Base-by-base conservation (phyloP, 1,140 invertebrate species). In the Sitodiplosis mosellana region DNA sequence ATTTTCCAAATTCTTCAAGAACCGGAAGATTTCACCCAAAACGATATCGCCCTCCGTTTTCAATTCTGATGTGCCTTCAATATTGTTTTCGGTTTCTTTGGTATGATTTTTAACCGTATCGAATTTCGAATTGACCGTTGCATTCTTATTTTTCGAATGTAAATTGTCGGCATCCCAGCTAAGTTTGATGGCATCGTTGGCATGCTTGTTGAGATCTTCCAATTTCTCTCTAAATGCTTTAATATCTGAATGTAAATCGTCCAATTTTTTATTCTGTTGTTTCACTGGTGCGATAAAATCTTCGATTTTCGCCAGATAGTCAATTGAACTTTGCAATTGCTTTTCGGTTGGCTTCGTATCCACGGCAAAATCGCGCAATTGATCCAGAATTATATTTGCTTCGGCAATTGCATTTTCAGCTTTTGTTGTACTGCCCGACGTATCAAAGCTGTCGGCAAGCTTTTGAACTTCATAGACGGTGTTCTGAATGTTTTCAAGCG, bases 391-490 rank as follows among this genome's bases (percentile, higher is more conserved):
- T 1, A 72, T 61, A 49, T 82, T 68, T 0, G 85, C 87, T 57
- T 88, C 75, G 11, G 72, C 65, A 3, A 91, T 55, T 0, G 85
- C 81, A 15, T 73, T 76, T 43, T 90, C 87, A 0, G 87, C 73
- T 59, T 83, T 82, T 0, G 81, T 80, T 0, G 81, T 80, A 21
- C 78, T 73, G 40, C 74, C 79, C 20, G 76, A 75, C 1, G 76
- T 74, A 49, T 80, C 76, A 0, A 82, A 63, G 41, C 77, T 76
- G 20, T 73, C 68, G 1, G 79, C 76, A 3, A 88, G 56, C 3
- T 73, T 68, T 11, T 76, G 66, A 0, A 88, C 76, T 43, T 83
- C 76, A 1, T 64, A 58, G 3, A 89, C 76, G 0, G 78, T 75
- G 0, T 66, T 61, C 17, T 65, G 64, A 0, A 75, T 70, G 4